These are phyloP conservation scores for Miniopterus natalensis DNA, from an alignment of 2,113 vertebrate genomes.

Conservation along the genomic window DNA sequence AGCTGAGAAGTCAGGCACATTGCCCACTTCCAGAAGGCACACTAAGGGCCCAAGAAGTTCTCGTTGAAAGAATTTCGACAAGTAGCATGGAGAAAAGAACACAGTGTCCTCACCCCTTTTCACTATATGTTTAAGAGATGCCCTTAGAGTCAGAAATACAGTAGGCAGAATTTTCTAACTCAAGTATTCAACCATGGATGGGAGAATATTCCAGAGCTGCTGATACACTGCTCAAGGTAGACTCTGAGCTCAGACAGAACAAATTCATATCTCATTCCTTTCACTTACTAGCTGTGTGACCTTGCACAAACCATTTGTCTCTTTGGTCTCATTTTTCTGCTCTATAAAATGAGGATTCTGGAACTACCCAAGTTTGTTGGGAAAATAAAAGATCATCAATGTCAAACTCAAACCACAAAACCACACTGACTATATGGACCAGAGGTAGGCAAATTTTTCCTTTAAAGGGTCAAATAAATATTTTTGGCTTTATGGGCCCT, in stretches of 20 bases:
- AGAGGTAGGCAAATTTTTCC: not conserved
- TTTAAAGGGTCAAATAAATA: not conserved
- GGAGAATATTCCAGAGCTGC: not conserved
- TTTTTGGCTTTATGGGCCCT: not conserved
- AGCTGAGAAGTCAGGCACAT: not conserved
- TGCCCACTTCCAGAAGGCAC: not conserved
- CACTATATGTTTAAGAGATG: conserved; percentile 12
- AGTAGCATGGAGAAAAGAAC: not conserved
- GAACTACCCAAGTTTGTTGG: not conserved
- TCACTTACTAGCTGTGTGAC: not conserved
- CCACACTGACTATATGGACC: not conserved
- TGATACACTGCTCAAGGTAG: not conserved
- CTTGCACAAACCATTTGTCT: not conserved
- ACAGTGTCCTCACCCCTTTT: not conserved
- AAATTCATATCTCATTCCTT: not conserved
- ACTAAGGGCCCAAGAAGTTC: not conserved
- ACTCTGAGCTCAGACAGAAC: not conserved
- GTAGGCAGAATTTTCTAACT: not conserved
- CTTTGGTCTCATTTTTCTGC: not conserved
- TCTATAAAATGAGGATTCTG: not conserved
- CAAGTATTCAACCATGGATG: not conserved
- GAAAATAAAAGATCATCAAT: conserved; percentile 55
- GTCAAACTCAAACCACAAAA: not conserved
- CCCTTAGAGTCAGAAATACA: not conserved
- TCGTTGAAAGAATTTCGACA: not conserved